A percentile compares a stretch with the other conserved stretches of the same genome.
Evolutionary conservation across 2,113 vertebrate genomes (phyloP).

Genomic region (Drymodes brunneopygia): DNA sequence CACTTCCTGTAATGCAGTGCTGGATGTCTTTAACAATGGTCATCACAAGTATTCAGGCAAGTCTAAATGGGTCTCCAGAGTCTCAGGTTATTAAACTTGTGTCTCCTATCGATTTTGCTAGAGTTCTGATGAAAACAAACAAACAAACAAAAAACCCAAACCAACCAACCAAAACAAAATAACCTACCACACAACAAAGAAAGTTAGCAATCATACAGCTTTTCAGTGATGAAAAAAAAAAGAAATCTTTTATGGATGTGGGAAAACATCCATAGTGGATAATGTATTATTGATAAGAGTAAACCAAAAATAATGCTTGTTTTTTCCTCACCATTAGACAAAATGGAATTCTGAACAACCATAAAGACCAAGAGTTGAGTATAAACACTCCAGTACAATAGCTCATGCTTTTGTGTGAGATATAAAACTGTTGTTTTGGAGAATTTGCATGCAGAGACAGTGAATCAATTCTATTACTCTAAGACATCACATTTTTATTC

Average conservation of each 20-base stretch:
- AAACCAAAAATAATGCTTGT: neutral
- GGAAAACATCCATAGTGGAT: neutral
- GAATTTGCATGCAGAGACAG: neutral
- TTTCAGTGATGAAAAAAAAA: neutral
- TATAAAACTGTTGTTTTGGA: neutral
- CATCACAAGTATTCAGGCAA: neutral
- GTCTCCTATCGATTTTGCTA: neutral
- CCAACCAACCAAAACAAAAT: neutral
- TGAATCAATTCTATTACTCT: neutral
- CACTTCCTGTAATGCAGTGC: neutral
- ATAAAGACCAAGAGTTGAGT: neutral
- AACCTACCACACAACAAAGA: neutral
- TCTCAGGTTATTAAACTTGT: neutral
- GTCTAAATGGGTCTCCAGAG: neutral
- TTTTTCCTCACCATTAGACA: neutral
- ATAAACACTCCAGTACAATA: neutral
- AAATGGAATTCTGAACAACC: neutral
- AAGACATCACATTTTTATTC: neutral
- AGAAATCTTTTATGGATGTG: neutral
- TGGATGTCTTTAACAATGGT: neutral
- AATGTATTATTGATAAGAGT: neutral
- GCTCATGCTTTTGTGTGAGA: neutral
- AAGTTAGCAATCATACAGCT: neutral
- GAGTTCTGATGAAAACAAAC: neutral
- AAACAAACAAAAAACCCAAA: neutral